Evolutionary conservation across 2,797 vertebrate genomes (phyloP).

Genomic region (Lates japonicus): DNA sequence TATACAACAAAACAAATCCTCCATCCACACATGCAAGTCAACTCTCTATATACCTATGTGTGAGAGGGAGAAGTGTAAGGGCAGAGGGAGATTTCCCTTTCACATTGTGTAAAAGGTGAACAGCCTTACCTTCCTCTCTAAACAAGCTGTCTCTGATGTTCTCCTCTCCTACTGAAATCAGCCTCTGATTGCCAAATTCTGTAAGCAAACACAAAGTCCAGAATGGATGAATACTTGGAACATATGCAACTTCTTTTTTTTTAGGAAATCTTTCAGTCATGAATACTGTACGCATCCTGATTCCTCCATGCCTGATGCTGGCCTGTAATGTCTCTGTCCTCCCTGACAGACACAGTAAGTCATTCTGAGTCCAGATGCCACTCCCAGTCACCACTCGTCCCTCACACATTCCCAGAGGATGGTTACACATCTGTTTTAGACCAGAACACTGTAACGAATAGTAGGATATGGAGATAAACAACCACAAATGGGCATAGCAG

Average conservation of each 20-base stretch:
- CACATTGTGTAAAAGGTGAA: conserved; percentile 37
- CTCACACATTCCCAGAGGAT: conserved; percentile 35
- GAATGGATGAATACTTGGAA: conserved; percentile 59
- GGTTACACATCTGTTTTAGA: conserved; percentile 62
- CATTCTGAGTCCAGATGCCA: conserved; percentile 57
- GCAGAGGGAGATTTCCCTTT: conserved; percentile 26
- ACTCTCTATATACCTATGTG: too few species aligned
- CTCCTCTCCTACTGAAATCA: conserved; percentile 58
- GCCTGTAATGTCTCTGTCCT: conserved; percentile 22
- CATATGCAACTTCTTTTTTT: conserved; percentile 11
- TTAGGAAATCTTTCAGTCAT: not conserved
- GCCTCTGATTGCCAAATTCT: conserved; percentile 61
- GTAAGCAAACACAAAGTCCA: conserved; percentile 68
- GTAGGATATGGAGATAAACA: conserved; percentile 37
- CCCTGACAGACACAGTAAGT: conserved; percentile 29
- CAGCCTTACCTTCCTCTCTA: conserved; percentile 69
- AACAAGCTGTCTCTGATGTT: conserved; percentile 62
- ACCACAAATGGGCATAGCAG: not conserved
- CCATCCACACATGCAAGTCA: not conserved
- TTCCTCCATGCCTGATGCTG: conserved; percentile 31
- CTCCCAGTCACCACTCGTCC: conserved; percentile 42
- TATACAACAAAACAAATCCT: not conserved
- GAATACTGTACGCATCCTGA: conserved; percentile 20
- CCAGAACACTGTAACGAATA: conserved; percentile 25
- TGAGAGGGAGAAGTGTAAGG: not conserved